A percentile compares a stretch with the other conserved stretches of the same genome.
phyloP scores from a whole-genome alignment of 2,113 vertebrate genomes.

The Progne subis region DNA sequence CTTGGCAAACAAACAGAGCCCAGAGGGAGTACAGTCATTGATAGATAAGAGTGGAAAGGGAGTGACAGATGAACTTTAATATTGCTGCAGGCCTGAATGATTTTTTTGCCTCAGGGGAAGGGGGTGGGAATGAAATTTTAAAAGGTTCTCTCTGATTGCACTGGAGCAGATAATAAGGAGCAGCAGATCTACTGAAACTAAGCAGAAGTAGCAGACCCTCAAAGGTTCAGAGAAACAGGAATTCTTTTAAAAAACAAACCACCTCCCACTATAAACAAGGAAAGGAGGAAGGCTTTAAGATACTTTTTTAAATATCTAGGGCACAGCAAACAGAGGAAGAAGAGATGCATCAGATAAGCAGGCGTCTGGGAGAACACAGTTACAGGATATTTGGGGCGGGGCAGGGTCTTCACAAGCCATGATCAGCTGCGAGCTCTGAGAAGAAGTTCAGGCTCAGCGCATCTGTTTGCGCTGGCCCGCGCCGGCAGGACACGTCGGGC shows the following conservation, averaged over 20 bases:
- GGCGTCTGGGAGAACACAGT: fast-evolving
- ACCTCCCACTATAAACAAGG: neutral
- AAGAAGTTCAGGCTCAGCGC: neutral
- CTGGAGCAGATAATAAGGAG: constrained; percentile 62
- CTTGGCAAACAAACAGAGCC: constrained; percentile 59
- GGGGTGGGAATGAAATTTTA: constrained; percentile 56
- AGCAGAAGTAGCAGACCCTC: constrained; percentile 5
- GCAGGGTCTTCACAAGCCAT: neutral
- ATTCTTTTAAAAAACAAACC: neutral
- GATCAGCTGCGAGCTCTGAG: neutral
- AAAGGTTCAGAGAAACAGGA: neutral
- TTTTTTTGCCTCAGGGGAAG: constrained; percentile 57
- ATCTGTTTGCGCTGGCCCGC: fast-evolving
- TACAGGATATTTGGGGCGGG: fast-evolving
- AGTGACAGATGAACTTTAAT: constrained; percentile 71
- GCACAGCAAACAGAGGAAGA: neutral
- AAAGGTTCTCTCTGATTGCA: constrained; percentile 49
- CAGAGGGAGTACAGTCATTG: constrained; percentile 50
- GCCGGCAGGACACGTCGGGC: fast-evolving
- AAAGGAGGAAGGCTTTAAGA: neutral
- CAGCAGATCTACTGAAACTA: constrained; percentile 39
- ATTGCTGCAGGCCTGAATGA: constrained; percentile 69
- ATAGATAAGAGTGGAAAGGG: constrained; percentile 63
- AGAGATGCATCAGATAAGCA: neutral
- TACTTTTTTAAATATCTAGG: neutral